A percentile compares a stretch with the other conserved stretches of the same genome.
phyloP scores from a whole-genome alignment of 92 coral and sea anemone genomes.

The Epizoanthus illoricatus region DNA sequence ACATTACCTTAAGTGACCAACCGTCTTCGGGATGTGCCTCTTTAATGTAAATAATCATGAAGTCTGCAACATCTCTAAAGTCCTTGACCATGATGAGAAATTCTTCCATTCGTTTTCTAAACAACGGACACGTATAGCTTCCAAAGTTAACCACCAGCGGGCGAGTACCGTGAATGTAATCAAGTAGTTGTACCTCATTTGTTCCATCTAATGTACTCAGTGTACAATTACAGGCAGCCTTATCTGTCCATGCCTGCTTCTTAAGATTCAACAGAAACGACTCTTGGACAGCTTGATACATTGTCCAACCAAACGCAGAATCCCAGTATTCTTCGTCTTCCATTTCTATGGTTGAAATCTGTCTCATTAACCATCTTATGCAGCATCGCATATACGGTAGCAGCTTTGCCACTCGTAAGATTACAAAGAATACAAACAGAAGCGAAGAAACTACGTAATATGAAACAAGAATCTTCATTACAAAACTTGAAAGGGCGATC shows the following conservation, averaged over 20 bases:
- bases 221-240: slow-evolving; percentile 11
- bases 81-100: slow-evolving; percentile 46
- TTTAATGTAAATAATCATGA: slow-evolving; percentile 39
- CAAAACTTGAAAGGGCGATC: neutral
- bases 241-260: neutral
- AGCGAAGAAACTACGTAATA: neutral
- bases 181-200: slow-evolving; percentile 26
- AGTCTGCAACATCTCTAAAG: slow-evolving; percentile 48
- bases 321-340: neutral
- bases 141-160: slow-evolving; percentile 53
- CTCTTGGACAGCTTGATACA: neutral
- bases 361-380: slow-evolving; percentile 9
- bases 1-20: slow-evolving; percentile 47
- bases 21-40: slow-evolving; percentile 52
- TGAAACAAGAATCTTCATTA: neutral
- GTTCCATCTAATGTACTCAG: slow-evolving; percentile 34
- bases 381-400: neutral
- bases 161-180: slow-evolving; percentile 9
- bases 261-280: neutral
- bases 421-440: neutral
- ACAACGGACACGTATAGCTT: slow-evolving; percentile 43
- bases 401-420: neutral
- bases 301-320: slow-evolving; percentile 1
- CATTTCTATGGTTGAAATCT: slow-evolving; percentile 5
- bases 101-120: slow-evolving; percentile 40